phyloP scores from a whole-genome alignment of 2,797 vertebrate species.

The Epinephelus coioides region DNA sequence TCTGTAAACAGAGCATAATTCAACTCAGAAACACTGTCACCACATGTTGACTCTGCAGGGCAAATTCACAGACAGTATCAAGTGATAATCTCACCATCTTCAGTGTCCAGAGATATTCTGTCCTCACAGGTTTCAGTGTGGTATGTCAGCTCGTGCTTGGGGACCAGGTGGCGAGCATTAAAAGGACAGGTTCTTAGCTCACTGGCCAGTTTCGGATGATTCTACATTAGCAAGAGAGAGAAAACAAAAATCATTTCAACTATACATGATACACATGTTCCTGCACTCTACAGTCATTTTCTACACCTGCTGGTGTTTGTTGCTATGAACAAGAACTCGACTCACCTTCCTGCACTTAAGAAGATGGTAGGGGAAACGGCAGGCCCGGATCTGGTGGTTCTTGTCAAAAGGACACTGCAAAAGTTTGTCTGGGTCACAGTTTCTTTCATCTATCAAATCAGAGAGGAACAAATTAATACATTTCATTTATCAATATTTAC shows the following conservation, averaged over 20 bases:
- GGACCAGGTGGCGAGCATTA: conserved; percentile 91
- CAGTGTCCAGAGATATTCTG: conserved; percentile 37
- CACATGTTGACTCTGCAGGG: neutral
- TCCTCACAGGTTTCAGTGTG: conserved; percentile 89
- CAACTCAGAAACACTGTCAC: neutral
- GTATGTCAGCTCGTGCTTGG: conserved; percentile 83
- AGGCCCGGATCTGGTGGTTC: conserved; percentile 89
- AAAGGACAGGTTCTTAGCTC: conserved; percentile 91
- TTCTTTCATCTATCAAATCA: conserved; percentile 40
- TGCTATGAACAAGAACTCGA: neutral
- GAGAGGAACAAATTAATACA: neutral
- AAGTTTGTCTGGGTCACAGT: conserved; percentile 86
- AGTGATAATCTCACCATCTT: conserved; percentile 54
- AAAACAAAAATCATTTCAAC: neutral
- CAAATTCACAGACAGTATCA: fast-evolving
- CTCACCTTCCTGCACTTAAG: conserved; percentile 92
- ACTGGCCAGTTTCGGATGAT: conserved; percentile 88
- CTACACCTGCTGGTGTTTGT: neutral
- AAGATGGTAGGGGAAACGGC: conserved; percentile 91
- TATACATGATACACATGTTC: neutral
- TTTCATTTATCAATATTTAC: neutral
- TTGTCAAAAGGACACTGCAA: conserved; percentile 92
- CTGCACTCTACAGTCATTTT: neutral
- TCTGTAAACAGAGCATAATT: conserved; percentile 30
- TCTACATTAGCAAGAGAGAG: conserved; percentile 76